phyloP scores from a whole-genome alignment of 2,888 invertebrate genomes.

The Mythimna loreyi region DNA sequence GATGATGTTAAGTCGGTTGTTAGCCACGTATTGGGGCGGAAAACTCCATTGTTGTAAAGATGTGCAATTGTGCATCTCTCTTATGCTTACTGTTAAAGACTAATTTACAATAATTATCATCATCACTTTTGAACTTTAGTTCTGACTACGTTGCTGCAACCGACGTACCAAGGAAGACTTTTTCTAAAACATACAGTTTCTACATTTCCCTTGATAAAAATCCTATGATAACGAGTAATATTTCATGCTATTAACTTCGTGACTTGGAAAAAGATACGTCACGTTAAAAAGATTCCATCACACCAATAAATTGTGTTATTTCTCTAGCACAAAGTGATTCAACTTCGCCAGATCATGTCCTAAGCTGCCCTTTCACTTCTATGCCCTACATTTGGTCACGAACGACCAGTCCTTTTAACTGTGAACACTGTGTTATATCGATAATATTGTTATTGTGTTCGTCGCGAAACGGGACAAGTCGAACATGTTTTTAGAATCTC shows the following conservation, averaged over 20 bases:
- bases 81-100: neutral
- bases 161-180: neutral
- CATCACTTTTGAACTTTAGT: neutral
- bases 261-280: conserved; percentile 17
- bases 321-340: conserved; percentile 34
- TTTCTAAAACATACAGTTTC: neutral
- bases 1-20: conserved; percentile 18
- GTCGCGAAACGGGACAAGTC: neutral
- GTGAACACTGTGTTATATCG: conserved; percentile 22
- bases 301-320: conserved; percentile 32
- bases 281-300: conserved; percentile 25
- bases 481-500: conserved; percentile 18
- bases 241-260: conserved; percentile 2
- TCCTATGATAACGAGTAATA: neutral
- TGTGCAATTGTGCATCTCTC: neutral
- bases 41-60: neutral
- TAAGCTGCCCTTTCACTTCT: conserved; percentile 82
- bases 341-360: conserved; percentile 59
- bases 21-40: neutral
- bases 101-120: neutral
- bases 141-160: neutral
- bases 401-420: conserved; percentile 69
- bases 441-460: conserved; percentile 33
- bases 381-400: conserved; percentile 83
- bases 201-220: neutral